Conservation (phyloP, 2,797 vertebrate species). For the Masticophis lateralis region DNA sequence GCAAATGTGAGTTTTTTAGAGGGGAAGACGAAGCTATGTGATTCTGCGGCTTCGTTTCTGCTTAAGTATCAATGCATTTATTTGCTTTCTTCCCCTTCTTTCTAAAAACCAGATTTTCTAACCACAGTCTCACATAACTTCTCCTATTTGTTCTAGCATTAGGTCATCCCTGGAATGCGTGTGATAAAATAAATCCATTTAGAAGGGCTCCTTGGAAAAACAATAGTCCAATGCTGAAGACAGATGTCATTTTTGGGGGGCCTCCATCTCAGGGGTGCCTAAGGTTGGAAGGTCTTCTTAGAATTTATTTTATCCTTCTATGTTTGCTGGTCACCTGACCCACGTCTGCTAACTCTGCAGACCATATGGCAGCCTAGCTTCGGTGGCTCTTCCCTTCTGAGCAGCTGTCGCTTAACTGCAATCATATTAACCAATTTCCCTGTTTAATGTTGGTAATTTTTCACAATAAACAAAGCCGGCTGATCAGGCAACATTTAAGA, state of each 20-base stretch:
- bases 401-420: slow-evolving; percentile 53
- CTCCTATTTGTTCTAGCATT: slow-evolving; percentile 60
- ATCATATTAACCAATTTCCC: slow-evolving; percentile 60
- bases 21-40: background rate
- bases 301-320: slow-evolving; percentile 61
- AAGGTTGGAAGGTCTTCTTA: slow-evolving; percentile 62
- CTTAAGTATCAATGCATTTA: slow-evolving; percentile 39
- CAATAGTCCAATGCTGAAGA: slow-evolving; percentile 59
- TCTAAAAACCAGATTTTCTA: slow-evolving; percentile 43
- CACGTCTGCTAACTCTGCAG: slow-evolving; percentile 51
- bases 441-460: slow-evolving; percentile 63
- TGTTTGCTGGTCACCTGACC: slow-evolving; percentile 57
- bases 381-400: slow-evolving; percentile 33
- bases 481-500: slow-evolving; percentile 41
- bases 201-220: slow-evolving; percentile 58
- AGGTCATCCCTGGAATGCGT: slow-evolving; percentile 64
- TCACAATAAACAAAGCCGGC: slow-evolving; percentile 43
- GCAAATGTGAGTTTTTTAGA: background rate
- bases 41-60: background rate
- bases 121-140: slow-evolving; percentile 49
- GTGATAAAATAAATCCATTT: slow-evolving; percentile 63
- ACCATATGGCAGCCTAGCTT: slow-evolving; percentile 34
- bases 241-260: slow-evolving; percentile 62
- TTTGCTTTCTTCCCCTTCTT: slow-evolving; percentile 29
- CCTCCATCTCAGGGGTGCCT: slow-evolving; percentile 53